Percentiles rank a stretch among this genome's conserved stretches.
These are phyloP conservation scores for Drosophila pseudoananassae DNA, from an alignment of 1,140 invertebrate species.

Conservation along the genomic window DNA sequence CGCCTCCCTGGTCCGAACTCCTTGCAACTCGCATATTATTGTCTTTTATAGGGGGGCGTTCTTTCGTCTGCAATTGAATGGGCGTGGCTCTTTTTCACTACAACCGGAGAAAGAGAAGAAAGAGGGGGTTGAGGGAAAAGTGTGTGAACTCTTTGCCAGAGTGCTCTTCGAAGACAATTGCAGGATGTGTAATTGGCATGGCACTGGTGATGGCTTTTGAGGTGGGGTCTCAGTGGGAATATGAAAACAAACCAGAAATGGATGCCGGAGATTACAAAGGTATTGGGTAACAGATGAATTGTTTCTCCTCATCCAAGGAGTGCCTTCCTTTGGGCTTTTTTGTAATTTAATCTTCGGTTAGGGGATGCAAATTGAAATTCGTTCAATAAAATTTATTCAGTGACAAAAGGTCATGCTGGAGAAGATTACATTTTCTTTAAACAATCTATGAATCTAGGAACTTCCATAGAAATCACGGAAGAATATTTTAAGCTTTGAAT, in stretches of 20 bases:
- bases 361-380: background rate
- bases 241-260: conserved; percentile 39
- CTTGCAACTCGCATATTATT: conserved; percentile 25
- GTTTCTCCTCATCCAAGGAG: conserved; percentile 14
- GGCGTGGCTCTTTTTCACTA: conserved; percentile 18
- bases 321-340: background rate
- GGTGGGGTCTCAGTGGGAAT: conserved; percentile 46
- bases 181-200: conserved; percentile 43
- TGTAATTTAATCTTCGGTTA: background rate
- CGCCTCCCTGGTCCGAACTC: conserved; percentile 37
- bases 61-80: conserved; percentile 8
- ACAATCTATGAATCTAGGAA: too few relatives aligned
- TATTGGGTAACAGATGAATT: conserved; percentile 39
- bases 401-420: too few relatives aligned
- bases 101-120: conserved; percentile 6
- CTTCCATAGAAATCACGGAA: too few relatives aligned
- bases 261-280: conserved; percentile 6
- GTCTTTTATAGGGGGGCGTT: conserved; percentile 35
- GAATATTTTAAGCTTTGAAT: too few relatives aligned
- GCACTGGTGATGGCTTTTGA: conserved; percentile 38
- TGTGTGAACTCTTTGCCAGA: conserved; percentile 16
- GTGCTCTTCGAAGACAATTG: conserved; percentile 19
- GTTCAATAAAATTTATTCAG: background rate
- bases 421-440: background rate
- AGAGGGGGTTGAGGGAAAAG: background rate